Percentiles rank a stretch among this genome's conserved stretches.
Evolutionary conservation across 2,797 vertebrate species (phyloP).

Genomic region (Glossophaga mutica): DNA sequence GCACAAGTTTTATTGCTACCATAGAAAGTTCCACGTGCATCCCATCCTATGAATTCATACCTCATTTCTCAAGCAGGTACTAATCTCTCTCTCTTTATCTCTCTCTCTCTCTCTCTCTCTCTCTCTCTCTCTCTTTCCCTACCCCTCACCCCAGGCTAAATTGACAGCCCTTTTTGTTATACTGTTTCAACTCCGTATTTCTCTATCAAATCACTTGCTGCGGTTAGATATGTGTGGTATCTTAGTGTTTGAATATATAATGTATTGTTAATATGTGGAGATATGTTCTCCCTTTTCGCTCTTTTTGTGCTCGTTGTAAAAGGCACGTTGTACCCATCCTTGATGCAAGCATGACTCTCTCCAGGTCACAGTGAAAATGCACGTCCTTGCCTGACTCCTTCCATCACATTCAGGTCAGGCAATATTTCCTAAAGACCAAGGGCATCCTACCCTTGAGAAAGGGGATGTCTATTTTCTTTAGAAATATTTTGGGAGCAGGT

Average conservation of each 20-base stretch:
- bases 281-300: background rate
- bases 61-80: background rate
- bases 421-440: background rate
- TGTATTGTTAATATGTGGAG: background rate
- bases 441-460: background rate
- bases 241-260: background rate
- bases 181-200: background rate
- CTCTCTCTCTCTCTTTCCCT: background rate
- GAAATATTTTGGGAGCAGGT: background rate
- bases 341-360: background rate
- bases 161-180: background rate
- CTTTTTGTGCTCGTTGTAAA: background rate
- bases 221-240: background rate
- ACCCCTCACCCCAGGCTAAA: background rate
- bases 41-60: background rate
- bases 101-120: background rate
- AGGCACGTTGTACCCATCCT: background rate
- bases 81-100: background rate
- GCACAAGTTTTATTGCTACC: background rate
- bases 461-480: background rate
- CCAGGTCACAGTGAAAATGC: background rate
- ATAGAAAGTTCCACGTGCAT: background rate
- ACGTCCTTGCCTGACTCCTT: background rate
- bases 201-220: background rate
- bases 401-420: background rate